Evolutionary conservation across 2,888 invertebrate genomes (phyloP), one percentile per base, ranked within the genome.

Genomic region (Mactromeris polynyma): DNA sequence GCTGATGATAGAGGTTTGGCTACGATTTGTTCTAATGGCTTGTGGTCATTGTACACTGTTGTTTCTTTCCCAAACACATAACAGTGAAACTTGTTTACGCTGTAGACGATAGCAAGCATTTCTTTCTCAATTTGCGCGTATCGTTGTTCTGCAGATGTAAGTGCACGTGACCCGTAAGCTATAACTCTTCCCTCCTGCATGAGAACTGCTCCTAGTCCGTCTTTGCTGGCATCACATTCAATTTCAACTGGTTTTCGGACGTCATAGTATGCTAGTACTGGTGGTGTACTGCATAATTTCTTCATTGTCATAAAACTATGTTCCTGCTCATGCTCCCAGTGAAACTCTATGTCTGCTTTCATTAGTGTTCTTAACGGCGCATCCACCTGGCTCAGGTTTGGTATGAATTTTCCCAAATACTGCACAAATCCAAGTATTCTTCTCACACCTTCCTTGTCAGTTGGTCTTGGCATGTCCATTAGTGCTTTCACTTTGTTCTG

Each of bases 371-470:
- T 58, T 3, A 94, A 64, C 38, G 92, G 92, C 11, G 90, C 89
- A 33, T 91, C 93, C 14, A 87, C 46, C 36, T 90, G 54, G 79
- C 93, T 93, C 7, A 93, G 77, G 73, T 93, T 90, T 14, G 93
- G 92, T 46, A 94, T 89, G 85, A 92, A 94, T 81, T 90, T 92
- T 17, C 89, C 79, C 21, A 93, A 83, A 46, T 82, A 89, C 58
- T 90, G 91, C 11, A 93, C 90, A 17, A 93, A 33, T 46, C 93
- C 93, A 42, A 94, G 69, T 17, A 93, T 87, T 77, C 93, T 69
- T 21, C 92, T 54, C 0, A 93, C 83, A 7, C 91, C 93, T 77
- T 92, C 87, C 80, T 93, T 92, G 78, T 93, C 92, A 54, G 40
- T 33, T 54, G 93, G 93, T 36, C 77, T 83, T 21, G 92, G 91